Evolutionary conservation across 1,140 invertebrate genomes (phyloP), one percentile per base, ranked within the genome.

Genomic region (Ceratosolen solmsi): DNA sequence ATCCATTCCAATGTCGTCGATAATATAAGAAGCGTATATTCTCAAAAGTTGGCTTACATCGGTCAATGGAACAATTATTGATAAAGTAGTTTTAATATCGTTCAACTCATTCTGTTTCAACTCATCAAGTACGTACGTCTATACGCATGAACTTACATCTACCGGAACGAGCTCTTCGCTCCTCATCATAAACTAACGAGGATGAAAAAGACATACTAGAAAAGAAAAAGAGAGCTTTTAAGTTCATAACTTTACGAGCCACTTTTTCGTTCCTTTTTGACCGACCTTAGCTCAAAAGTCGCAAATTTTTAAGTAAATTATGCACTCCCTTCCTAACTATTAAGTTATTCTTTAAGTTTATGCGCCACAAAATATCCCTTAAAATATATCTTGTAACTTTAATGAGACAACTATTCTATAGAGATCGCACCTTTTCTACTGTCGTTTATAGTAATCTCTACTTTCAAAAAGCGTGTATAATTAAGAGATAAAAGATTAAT

Each of bases 171-270:
- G 33, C 38, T 0, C 36, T 68, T 68, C 20, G 38, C 36, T n/a
- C 0, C 36, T 68, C 27, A 9, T 68, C 36, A 38, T 2, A n/a
- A 68, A 38, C 30, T 68, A 68, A 60, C 33, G 78, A 72, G 63
- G 36, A 73, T 46, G 54, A 72, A 73, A 72, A 63, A 36, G 33
- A 56, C 11, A n/a, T 3, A 27, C 5, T 68, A 17, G 5, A 0
- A 46, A 0, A 11, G 3, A 25, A 56, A 49, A 38, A 11, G 60
- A 73, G 38, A 13, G 38, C 56, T 2, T 77, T 73, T 22, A 60
- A 80, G 70, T 80, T n/a, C 56, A 70, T 63, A 63, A 71, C 73
- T 73, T 33, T 77, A 60, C 8, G 4, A 8, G 56, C 33, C 51
- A 36, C 75, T 65, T 54, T 41, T 68, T 76, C 25, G 27, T 63